A percentile compares a stretch with the other conserved stretches of the same genome.
Evolutionary conservation across 2,113 vertebrate species (phyloP).

Genomic region (Oncorhynchus nerka): DNA sequence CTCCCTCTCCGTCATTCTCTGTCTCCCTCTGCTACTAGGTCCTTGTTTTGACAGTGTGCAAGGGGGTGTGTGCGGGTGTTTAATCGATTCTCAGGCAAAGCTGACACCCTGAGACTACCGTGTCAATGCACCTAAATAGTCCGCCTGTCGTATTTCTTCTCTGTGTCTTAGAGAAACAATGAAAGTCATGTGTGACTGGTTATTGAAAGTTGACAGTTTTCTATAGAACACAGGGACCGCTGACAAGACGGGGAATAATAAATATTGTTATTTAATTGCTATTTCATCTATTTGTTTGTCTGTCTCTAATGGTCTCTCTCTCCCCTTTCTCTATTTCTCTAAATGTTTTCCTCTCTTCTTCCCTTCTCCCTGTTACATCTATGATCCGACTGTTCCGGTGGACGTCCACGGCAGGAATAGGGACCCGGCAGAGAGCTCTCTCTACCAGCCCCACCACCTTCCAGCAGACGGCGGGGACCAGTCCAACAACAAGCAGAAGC

Average conservation of each 20-base stretch:
- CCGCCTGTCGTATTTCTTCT: background rate
- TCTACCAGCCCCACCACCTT: slow-evolving; percentile 60
- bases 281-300: background rate
- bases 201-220: background rate
- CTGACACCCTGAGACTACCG: slow-evolving; percentile 35
- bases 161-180: background rate
- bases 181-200: background rate
- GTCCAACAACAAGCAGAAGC: slow-evolving; percentile 51
- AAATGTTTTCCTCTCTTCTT: background rate
- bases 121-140: slow-evolving; percentile 33
- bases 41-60: slow-evolving; percentile 11
- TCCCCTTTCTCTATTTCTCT: background rate
- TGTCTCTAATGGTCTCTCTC: background rate
- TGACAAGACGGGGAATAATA: no score
- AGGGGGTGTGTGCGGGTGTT: slow-evolving; percentile 5
- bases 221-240: no score
- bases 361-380: slow-evolving; percentile 65
- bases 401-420: slow-evolving; percentile 61
- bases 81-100: slow-evolving; percentile 21
- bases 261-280: no score
- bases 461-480: slow-evolving; percentile 20
- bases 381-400: slow-evolving; percentile 66
- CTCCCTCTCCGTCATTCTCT: background rate
- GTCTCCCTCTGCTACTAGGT: background rate
- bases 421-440: slow-evolving; percentile 55